A percentile compares a stretch with the other conserved stretches of the same genome.
Evolutionary conservation across 2,113 vertebrate genomes (phyloP).

Genomic region (Notechis scutatus): DNA sequence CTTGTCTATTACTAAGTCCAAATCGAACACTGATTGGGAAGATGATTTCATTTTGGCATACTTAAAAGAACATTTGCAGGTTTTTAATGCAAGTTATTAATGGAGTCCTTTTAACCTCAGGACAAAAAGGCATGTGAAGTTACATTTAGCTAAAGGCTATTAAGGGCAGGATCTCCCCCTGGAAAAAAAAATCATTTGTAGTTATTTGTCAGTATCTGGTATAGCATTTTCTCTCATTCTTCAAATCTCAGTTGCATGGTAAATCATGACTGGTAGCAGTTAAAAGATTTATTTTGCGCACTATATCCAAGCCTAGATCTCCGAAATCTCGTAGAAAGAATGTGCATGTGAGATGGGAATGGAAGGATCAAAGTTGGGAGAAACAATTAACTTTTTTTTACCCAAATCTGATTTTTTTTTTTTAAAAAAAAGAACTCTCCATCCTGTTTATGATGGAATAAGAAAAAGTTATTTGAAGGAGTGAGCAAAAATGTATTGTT

Average conservation of each 20-base stretch:
- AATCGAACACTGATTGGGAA: background rate
- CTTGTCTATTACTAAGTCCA: background rate
- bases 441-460: background rate
- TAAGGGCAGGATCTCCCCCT: constrained; percentile 24
- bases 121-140: constrained; percentile 9
- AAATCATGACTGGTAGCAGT: constrained; percentile 8
- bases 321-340: background rate
- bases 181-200: background rate
- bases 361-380: background rate
- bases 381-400: background rate
- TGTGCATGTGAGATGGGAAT: background rate
- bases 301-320: background rate
- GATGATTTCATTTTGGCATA: background rate
- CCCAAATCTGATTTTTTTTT: background rate
- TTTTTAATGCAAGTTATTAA: constrained; percentile 25
- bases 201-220: constrained; percentile 21
- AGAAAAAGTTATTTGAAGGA: background rate
- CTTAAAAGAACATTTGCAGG: background rate
- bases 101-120: background rate
- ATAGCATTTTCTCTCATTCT: background rate
- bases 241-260: background rate
- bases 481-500: background rate
- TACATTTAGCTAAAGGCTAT: constrained; percentile 25
- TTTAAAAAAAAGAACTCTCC: background rate
- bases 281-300: constrained; percentile 18